Evolutionary conservation across 2,113 vertebrate species (phyloP).

Genomic region (Phaethornis superciliosus): DNA sequence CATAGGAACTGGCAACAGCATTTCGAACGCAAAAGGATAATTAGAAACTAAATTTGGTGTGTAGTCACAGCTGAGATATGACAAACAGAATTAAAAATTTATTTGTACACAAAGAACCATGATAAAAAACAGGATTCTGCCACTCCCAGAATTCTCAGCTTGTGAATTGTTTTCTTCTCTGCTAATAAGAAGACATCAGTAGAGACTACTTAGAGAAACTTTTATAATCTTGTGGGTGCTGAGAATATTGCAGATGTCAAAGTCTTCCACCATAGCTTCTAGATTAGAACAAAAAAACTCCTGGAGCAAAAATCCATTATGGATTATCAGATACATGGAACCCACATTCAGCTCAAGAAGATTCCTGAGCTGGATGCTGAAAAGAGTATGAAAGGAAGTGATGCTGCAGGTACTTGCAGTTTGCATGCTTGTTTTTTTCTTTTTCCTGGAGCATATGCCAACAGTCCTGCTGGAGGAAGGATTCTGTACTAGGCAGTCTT

Average conservation of each 20-base stretch:
- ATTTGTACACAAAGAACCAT: background rate
- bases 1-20: background rate
- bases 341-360: background rate
- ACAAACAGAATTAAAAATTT: background rate
- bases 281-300: background rate
- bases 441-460: background rate
- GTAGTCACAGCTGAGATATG: background rate
- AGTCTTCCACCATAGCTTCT: background rate
- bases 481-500: background rate
- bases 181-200: background rate
- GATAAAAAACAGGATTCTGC: background rate
- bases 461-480: background rate
- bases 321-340: background rate
- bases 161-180: background rate
- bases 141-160: background rate
- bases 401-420: background rate
- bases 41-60: background rate
- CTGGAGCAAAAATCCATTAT: background rate
- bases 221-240: background rate
- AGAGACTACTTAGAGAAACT: background rate
- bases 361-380: background rate
- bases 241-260: background rate
- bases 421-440: background rate
- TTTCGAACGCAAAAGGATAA: background rate
- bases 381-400: background rate